Evolutionary conservation across 2,113 vertebrate species (phyloP).

Genomic region (Speoplatyrhinus poulsoni): DNA sequence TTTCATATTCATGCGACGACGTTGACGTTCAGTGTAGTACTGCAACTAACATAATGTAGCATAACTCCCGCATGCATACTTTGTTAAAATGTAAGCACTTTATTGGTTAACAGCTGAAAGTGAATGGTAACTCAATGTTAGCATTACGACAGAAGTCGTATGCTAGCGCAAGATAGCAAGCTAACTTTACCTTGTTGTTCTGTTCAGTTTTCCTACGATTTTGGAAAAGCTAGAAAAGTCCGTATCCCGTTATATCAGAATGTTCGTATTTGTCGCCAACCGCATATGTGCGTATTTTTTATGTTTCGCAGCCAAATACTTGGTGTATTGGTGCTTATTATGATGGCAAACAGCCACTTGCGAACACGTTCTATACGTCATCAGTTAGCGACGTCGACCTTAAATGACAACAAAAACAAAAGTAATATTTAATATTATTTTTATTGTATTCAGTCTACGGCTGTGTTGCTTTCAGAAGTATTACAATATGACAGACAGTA

Average conservation of each 20-base stretch:
- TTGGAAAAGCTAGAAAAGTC: background rate
- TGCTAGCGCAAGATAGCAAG: conserved; percentile 49
- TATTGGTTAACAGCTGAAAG: background rate
- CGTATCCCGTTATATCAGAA: conserved; percentile 6
- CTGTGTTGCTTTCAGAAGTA: background rate
- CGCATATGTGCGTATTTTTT: background rate
- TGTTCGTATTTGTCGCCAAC: background rate
- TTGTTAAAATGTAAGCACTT: background rate
- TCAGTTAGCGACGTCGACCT: conserved; percentile 58
- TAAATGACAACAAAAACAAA: conserved; percentile 56
- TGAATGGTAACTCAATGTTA: conserved; percentile 1
- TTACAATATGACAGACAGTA: background rate
- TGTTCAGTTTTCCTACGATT: conserved; percentile 36
- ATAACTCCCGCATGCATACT: background rate
- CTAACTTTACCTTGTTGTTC: conserved; percentile 68
- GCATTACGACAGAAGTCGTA: conserved; percentile 32
- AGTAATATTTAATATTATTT: background rate
- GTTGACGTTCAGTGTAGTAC: background rate
- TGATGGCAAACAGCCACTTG: conserved; percentile 65
- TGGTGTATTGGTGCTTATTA: conserved; percentile 60
- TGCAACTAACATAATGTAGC: background rate
- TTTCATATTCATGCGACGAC: background rate
- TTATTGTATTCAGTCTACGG: background rate
- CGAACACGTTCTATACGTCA: conserved; percentile 74
- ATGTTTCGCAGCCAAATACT: conserved; percentile 19